Conservation (phyloP, 2,113 vertebrate species). For the Myodes glareolus region DNA sequence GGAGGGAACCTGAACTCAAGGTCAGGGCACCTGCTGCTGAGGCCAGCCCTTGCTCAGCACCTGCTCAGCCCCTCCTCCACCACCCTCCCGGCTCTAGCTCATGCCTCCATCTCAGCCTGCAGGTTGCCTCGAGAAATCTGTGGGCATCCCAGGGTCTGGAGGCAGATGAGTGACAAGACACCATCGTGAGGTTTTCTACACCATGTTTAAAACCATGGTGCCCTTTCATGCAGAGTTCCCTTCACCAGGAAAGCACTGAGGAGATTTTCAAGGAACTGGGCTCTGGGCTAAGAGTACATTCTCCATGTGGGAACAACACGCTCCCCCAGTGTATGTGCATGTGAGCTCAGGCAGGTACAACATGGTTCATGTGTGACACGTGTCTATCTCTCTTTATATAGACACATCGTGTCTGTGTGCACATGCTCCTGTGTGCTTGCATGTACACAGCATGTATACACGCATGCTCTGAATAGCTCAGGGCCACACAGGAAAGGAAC, state of each 20-base stretch:
- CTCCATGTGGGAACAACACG: fast-evolving
- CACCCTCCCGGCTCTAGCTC: fast-evolving
- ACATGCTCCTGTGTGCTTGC: not conserved
- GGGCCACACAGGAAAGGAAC: not conserved
- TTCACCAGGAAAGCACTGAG: fast-evolving
- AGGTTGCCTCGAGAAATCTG: not conserved
- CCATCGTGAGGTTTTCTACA: fast-evolving
- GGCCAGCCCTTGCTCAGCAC: no score
- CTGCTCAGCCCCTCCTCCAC: not conserved
- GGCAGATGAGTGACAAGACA: not conserved
- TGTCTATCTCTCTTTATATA: no score
- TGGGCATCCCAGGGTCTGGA: no score
- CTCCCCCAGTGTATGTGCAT: fast-evolving
- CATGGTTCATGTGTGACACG: no score
- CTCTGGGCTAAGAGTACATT: not conserved
- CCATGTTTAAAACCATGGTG: fast-evolving
- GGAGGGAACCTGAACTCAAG: not conserved
- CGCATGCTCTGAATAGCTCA: not conserved
- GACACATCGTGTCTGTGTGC: fast-evolving
- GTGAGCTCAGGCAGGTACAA: not conserved
- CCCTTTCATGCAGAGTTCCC: not conserved
- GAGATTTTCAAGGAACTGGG: not conserved
- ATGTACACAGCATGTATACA: not conserved
- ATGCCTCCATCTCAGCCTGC: fast-evolving
- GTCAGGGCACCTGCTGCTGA: not conserved